Evolutionary conservation across 2,113 vertebrate genomes (phyloP).

Genomic region (Thamnaconus septentrionalis): DNA sequence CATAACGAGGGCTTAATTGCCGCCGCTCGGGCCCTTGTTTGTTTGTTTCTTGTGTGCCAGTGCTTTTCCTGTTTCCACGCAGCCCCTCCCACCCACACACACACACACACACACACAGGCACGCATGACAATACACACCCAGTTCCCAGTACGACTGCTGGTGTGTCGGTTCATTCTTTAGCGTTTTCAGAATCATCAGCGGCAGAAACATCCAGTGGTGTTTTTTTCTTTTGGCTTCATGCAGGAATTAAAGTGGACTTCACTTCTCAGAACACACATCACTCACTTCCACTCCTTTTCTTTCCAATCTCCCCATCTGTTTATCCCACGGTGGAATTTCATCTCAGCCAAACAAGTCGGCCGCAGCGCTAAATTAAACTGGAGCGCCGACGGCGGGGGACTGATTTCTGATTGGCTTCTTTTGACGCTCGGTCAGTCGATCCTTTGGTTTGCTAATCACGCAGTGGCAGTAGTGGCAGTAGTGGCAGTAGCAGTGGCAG

Average conservation of each 20-base stretch:
- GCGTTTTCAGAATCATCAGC: conserved; percentile 1
- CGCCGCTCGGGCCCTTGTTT: conserved; percentile 54
- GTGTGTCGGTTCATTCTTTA: not conserved
- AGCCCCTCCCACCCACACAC: conserved; percentile 1
- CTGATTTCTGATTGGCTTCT: not conserved
- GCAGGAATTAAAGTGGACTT: conserved; percentile 8
- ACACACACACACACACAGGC: conserved; percentile 1
- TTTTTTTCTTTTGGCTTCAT: conserved; percentile 9
- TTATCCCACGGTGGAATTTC: conserved; percentile 29
- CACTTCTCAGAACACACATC: conserved; percentile 23
- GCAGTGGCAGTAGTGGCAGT: not conserved
- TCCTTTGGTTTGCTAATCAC: not conserved
- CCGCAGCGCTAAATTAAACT: conserved; percentile 13
- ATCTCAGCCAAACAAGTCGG: conserved; percentile 16
- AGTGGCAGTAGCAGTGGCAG: too few species aligned
- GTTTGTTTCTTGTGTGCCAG: conserved; percentile 64
- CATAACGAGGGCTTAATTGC: conserved; percentile 73
- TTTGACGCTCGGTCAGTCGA: not conserved
- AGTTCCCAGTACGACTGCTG: conserved; percentile 1
- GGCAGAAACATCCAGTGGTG: not conserved
- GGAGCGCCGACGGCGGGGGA: not conserved
- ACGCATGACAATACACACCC: not conserved
- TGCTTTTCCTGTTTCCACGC: conserved; percentile 53
- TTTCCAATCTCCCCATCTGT: conserved; percentile 38
- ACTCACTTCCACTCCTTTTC: too few species aligned